Evolutionary conservation across 2,113 vertebrate species (phyloP), one percentile per base, ranked within the genome.

Genomic region (Okapia johnstoni): DNA sequence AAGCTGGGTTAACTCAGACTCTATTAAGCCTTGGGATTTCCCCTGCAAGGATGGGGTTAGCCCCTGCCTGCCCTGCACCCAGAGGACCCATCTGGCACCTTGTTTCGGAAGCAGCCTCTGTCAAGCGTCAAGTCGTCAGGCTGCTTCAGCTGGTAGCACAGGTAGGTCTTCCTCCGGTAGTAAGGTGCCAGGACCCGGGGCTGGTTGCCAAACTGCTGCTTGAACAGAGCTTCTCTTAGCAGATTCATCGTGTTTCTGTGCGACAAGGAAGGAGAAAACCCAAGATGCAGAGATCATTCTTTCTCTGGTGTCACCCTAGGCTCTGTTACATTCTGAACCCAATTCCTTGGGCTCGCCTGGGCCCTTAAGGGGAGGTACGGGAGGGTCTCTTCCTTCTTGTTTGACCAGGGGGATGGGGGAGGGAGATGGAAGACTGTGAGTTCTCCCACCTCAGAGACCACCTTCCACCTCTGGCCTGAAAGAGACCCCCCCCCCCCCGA

Each of bases 61-160:
- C 23, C 63, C 58, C 52, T 16, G 13, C 63, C 46, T 13, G 46
- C 79, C 70, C 63, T 58, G 16, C 0, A 1, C 26, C 80, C 28
- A 2, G 50, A 26, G 23, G 28, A 16, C 50, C 88, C 0, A 0
- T 2, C 3, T 14, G 60, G 36, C 66, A 98, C 97, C 97, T 96
- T n/a, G 76, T 70, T 94, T 17, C 11, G 48, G 12, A 97, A 46
- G 88, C 14, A 93, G 93, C 46, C 73, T 66, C 2, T 36, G 81
- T 2, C 5, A 3, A 4, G 23, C 0, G 0, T 13, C 15, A 2
- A 0, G 54, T 36, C 93, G 0, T 5, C 7, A 2, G 0, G 12
- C 7, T 0, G 2, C 11, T 15, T 26, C 80, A 96, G 91, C 85
- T 63, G 46, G 88, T 93, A 97, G 81, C 97, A 97, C n/a, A 98